Percentiles rank a stretch among this genome's conserved stretches.
phyloP scores from a whole-genome alignment of 2,113 vertebrate genomes.

The Pteronura brasiliensis region DNA sequence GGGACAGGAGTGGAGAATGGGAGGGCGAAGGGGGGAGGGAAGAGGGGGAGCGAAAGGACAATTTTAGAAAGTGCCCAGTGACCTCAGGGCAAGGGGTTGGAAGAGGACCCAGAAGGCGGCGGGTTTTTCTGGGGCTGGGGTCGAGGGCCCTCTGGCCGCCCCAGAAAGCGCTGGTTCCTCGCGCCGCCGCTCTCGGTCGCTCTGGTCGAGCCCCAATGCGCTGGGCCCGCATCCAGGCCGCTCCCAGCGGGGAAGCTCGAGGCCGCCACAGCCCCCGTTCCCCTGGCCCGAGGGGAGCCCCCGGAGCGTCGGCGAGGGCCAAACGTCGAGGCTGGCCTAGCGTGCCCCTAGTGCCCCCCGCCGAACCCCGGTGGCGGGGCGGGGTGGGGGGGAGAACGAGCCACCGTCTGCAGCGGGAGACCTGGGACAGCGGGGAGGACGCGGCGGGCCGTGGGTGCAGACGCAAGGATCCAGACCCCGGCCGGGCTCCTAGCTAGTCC shows the following conservation, averaged over 20 bases:
- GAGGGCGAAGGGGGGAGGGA: fast-evolving
- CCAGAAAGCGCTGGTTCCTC: background rate
- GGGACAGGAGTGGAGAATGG: background rate
- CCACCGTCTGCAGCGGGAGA: background rate
- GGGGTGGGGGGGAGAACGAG: background rate
- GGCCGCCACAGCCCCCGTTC: background rate
- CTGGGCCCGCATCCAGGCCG: fast-evolving
- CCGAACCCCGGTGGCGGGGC: fast-evolving
- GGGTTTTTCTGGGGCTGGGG: background rate
- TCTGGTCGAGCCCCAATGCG: fast-evolving
- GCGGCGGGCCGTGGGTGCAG: background rate
- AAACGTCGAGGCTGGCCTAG: background rate
- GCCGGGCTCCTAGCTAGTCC: background rate
- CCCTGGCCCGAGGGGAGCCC: background rate
- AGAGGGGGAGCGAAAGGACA: background rate
- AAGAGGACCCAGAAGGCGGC: background rate
- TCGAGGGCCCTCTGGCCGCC: background rate
- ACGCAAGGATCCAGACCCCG: fast-evolving
- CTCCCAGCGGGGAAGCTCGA: background rate
- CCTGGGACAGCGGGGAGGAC: background rate
- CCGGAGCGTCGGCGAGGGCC: background rate
- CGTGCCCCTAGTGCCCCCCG: fast-evolving
- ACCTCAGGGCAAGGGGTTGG: background rate
- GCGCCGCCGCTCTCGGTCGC: background rate
- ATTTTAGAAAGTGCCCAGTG: background rate